Evolutionary conservation across 1,140 invertebrate species (phyloP).

Genomic region (Orius insidiosus): DNA sequence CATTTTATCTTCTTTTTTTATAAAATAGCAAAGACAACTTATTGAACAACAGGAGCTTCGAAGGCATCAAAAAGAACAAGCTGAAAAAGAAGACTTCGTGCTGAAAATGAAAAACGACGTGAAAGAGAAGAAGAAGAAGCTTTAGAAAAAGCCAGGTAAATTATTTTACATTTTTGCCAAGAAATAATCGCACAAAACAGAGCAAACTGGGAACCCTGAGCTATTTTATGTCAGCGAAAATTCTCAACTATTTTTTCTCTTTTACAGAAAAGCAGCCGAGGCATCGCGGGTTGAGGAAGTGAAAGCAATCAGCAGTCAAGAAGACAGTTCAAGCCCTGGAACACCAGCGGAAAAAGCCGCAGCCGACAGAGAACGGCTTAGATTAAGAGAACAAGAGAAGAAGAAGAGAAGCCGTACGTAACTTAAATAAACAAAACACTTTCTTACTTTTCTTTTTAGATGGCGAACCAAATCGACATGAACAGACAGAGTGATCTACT

Average conservation of each 20-base stretch:
- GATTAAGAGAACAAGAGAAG: conserved; percentile 72
- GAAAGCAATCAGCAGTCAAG: conserved; percentile 32
- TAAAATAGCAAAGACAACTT: conserved; percentile 50
- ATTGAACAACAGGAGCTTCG: conserved; percentile 66
- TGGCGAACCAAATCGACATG: conserved; percentile 93
- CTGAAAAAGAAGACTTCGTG: conserved; percentile 59
- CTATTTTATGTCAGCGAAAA: not conserved
- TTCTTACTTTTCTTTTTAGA: conserved; percentile 41
- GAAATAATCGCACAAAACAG: not conserved
- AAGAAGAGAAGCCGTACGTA: conserved; percentile 76
- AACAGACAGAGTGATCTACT: conserved; percentile 95
- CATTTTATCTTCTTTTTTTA: conserved; percentile 17
- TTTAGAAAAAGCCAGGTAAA: conserved; percentile 44
- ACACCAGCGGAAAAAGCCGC: conserved; percentile 42
- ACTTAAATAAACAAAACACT: not conserved
- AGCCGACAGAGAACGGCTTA: conserved; percentile 53
- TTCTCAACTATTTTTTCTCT: not conserved
- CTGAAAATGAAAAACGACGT: conserved; percentile 59
- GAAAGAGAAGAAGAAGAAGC: conserved; percentile 66
- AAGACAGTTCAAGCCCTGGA: conserved; percentile 32
- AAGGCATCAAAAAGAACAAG: conserved; percentile 61
- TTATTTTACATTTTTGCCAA: too few relatives aligned
- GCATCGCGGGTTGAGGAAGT: conserved; percentile 31
- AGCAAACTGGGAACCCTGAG: not conserved
- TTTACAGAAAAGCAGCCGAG: conserved; percentile 8